phyloP scores from a whole-genome alignment of 2,888 invertebrate genomes.

The Diogma glabrata region DNA sequence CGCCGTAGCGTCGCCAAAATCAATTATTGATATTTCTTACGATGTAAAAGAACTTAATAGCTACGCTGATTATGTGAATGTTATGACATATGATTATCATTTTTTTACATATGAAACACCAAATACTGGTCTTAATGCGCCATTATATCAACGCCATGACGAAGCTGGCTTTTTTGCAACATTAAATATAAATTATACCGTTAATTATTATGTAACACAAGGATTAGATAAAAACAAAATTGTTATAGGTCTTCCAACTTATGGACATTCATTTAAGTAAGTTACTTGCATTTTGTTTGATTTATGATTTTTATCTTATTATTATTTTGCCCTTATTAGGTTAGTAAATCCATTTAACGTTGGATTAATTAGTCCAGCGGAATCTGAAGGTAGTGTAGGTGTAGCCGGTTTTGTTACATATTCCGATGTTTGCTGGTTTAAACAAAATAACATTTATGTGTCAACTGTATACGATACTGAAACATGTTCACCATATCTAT shows the following conservation, averaged over 20 bases:
- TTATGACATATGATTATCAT: slow-evolving; percentile 92
- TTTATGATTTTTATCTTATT: slow-evolving; percentile 4
- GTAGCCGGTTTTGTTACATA: slow-evolving; percentile 58
- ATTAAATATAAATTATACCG: slow-evolving; percentile 71
- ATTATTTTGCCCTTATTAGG: slow-evolving; percentile 29
- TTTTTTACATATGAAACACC: slow-evolving; percentile 63
- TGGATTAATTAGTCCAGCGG: slow-evolving; percentile 56
- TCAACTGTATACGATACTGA: slow-evolving; percentile 50
- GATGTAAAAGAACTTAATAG: slow-evolving; percentile 64
- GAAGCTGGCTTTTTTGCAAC: slow-evolving; percentile 55
- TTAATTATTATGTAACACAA: slow-evolving; percentile 59
- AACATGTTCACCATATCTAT: slow-evolving; percentile 66
- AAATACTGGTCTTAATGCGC: slow-evolving; percentile 75
- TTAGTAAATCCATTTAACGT: slow-evolving; percentile 56
- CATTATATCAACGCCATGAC: slow-evolving; percentile 49
- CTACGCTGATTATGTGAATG: slow-evolving; percentile 73
- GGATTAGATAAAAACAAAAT: slow-evolving; percentile 70
- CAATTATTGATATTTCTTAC: slow-evolving; percentile 64
- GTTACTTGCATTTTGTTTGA: too few relatives aligned
- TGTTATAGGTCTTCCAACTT: slow-evolving; percentile 76
- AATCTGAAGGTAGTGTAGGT: slow-evolving; percentile 56
- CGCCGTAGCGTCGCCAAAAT: slow-evolving; percentile 68
- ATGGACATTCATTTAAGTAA: slow-evolving; percentile 67
- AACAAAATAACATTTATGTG: slow-evolving; percentile 39
- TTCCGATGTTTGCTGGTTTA: slow-evolving; percentile 55